Base-by-base conservation (phyloP, 2,113 vertebrate species). In the Piprites chloris region DNA sequence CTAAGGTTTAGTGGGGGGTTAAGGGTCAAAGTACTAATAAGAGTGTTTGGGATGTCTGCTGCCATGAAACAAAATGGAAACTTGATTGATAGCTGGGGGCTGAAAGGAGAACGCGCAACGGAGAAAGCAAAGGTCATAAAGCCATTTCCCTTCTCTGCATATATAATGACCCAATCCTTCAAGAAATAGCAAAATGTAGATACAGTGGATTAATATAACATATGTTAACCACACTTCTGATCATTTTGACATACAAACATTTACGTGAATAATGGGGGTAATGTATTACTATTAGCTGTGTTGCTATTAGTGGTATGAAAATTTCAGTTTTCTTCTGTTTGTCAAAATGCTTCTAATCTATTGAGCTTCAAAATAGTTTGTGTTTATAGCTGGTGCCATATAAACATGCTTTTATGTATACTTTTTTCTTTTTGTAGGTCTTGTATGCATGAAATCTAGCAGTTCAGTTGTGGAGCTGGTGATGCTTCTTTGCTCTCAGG, bases 401-500 rank as follows among this genome's bases (percentile, higher is more conserved):
- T 22, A 61, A 88, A 30, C 55, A 19, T 53, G 28, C 5, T 5
- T 68, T 91, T 49, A 83, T 18, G 2, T 62, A 8, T 74, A 2
- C 16, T 1, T 1, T 66, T 58, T 91, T 91, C 78, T 22, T 71
- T 80, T 95, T 92, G 22, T 98, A 99, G 99, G 99, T 97, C 97
- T 99, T 96, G 99, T 99, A 96, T 99, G 99, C 87, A 99, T 99
- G 99, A 99, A 99, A 98, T 99, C 99, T 55, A 99, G 99, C 98
- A 99, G 99, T 96, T 99, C 99, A 19, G 99, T 99, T 93, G 99
- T 99, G 98, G 99, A 99, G 95, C 98, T 99, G 95, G 99, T 99
- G 97, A 99, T 99, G 99, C 98, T 99, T 14, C 98, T 99, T 85
- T 99, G 99, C 97, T 99, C 99, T 96, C 99, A 99, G 99, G 99